A percentile compares a stretch with the other conserved stretches of the same genome.
Conservation (phyloP, 2,888 invertebrate genomes). For the Nowickia ferox region DNA sequence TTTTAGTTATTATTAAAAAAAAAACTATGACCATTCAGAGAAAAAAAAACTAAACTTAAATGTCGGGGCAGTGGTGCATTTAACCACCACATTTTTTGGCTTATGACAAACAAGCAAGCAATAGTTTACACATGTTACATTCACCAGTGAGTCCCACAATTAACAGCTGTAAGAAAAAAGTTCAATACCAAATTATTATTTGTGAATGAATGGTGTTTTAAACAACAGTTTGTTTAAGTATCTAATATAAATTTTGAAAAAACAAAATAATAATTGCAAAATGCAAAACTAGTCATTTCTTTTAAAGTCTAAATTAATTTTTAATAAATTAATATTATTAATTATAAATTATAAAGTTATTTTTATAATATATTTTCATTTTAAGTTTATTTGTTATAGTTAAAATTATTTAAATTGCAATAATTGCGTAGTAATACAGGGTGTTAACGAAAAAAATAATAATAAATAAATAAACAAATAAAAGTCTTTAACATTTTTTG, state of each 20-base stretch:
- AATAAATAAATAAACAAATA: constrained; percentile 37
- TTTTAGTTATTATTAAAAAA: constrained; percentile 8
- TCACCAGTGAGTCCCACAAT: neutral
- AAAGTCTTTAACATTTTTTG: constrained; percentile 49
- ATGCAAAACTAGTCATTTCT: constrained; percentile 68
- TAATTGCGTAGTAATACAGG: constrained; percentile 71
- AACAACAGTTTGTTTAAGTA: constrained; percentile 19
- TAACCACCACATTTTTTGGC: neutral
- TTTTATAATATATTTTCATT: constrained; percentile 41
- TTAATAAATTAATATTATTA: constrained; percentile 49
- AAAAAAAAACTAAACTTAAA: neutral
- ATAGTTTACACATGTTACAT: neutral
- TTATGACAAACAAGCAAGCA: neutral
- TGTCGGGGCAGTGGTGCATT: neutral
- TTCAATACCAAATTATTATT: neutral
- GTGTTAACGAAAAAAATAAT: constrained; percentile 59
- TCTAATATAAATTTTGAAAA: constrained; percentile 22
- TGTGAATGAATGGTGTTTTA: neutral
- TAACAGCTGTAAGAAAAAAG: neutral
- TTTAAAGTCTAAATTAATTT: constrained; percentile 69
- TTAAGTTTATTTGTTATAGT: constrained; percentile 67
- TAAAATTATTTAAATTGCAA: constrained; percentile 70
- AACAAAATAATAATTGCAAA: constrained; percentile 3
- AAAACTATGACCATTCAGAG: neutral
- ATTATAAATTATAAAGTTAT: constrained; percentile 54